phyloP scores from a whole-genome alignment of 2,113 vertebrate genomes.

The Paradisaea rubra region DNA sequence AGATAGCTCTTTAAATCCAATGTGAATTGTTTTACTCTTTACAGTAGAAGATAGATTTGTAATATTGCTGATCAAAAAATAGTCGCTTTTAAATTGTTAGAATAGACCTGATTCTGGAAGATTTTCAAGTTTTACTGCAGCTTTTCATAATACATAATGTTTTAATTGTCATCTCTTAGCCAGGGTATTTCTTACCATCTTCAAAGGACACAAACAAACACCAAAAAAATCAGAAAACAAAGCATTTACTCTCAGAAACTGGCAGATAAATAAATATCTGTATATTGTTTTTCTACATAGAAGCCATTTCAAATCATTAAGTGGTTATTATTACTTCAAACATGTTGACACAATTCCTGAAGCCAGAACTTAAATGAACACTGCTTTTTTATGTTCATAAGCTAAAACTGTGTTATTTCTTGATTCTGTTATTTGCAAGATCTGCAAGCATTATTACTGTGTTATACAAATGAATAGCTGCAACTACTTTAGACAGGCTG shows the following conservation, averaged over 20 bases:
- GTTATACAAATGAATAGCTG: not conserved
- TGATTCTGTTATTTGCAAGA: not conserved
- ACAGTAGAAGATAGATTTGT: not conserved
- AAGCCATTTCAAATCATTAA: not conserved
- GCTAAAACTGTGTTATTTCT: not conserved
- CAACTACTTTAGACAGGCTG: not conserved
- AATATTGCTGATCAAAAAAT: not conserved
- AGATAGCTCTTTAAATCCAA: not conserved
- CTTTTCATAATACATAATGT: not conserved
- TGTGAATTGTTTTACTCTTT: not conserved
- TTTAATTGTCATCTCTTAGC: not conserved
- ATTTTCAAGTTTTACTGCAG: not conserved
- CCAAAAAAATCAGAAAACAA: not conserved
- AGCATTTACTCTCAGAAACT: not conserved
- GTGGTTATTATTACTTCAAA: not conserved
- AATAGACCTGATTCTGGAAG: not conserved
- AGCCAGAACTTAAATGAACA: not conserved
- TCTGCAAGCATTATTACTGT: not conserved
- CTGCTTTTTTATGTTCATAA: not conserved
- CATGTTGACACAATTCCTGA: not conserved
- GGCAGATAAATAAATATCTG: not conserved
- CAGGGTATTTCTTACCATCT: not conserved
- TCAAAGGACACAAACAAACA: not conserved
- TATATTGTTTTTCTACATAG: not conserved
- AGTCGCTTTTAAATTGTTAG: not conserved